Evolutionary conservation across 2,113 vertebrate genomes (phyloP).

Genomic region (Pterocles orientalis): DNA sequence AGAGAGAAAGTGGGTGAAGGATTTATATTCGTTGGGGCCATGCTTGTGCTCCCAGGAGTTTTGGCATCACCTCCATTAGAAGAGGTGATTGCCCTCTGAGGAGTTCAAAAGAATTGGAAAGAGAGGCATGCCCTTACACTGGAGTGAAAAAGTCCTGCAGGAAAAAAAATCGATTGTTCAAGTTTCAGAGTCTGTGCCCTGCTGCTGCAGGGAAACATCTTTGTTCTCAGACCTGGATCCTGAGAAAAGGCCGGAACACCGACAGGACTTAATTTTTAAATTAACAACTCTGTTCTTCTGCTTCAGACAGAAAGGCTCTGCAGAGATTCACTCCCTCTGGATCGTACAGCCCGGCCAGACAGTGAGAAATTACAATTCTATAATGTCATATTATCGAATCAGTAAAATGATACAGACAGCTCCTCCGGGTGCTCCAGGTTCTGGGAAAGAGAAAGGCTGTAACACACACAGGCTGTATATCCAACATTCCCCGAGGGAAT

Average conservation of each 20-base stretch:
- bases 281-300: background rate
- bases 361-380: background rate
- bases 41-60: constrained; percentile 10
- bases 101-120: background rate
- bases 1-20: constrained; percentile 52
- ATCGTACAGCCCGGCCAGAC: background rate
- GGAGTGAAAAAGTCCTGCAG: background rate
- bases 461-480: background rate
- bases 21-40: constrained; percentile 24
- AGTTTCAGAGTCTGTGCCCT: background rate
- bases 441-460: background rate
- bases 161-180: background rate
- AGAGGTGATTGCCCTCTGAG: background rate
- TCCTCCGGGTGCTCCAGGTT: background rate
- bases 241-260: background rate
- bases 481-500: background rate
- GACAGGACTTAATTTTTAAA: background rate
- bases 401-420: background rate
- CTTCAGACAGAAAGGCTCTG: background rate
- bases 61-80: background rate
- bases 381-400: background rate
- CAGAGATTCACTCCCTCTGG: background rate
- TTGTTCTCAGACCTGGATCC: constrained; percentile 3
- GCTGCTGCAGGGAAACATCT: background rate
- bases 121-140: background rate